A percentile compares a stretch with the other conserved stretches of the same genome.
Evolutionary conservation across 2,888 invertebrate genomes (phyloP).

Genomic region (Ceriagrion tenellum): DNA sequence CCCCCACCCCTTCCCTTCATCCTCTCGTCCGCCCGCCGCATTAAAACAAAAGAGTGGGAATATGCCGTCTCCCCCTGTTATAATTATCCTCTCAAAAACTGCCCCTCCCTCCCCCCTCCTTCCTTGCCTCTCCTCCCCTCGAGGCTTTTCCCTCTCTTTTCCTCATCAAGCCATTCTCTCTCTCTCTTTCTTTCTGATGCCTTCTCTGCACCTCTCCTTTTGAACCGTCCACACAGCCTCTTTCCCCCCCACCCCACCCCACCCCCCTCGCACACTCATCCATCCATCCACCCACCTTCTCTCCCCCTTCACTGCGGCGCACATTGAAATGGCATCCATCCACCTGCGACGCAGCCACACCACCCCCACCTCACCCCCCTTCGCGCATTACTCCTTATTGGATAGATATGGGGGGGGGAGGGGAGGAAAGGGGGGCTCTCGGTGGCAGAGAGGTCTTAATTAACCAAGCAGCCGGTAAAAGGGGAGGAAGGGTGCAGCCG

Average conservation of each 20-base stretch:
- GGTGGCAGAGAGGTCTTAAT: neutral
- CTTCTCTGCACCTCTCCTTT: neutral
- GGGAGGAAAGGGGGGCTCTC: neutral
- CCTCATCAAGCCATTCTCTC: neutral
- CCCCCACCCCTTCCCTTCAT: neutral
- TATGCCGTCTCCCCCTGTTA: conserved; percentile 2
- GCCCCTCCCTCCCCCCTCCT: neutral
- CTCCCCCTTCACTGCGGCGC: neutral
- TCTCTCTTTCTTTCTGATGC: neutral
- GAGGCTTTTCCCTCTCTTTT: conserved; percentile 3
- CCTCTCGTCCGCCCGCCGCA: conserved; percentile 10
- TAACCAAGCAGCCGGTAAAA: neutral
- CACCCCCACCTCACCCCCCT: too few relatives aligned
- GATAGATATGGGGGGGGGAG: too few relatives aligned
- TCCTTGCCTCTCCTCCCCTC: neutral
- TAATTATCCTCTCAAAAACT: neutral
- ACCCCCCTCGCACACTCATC: neutral
- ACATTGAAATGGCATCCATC: neutral
- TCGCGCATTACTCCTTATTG: too few relatives aligned
- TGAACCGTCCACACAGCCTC: neutral
- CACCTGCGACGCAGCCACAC: neutral
- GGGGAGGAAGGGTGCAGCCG: neutral
- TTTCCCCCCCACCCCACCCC: neutral
- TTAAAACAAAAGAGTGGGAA: conserved; percentile 12
- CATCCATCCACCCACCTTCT: neutral